Percentiles rank a stretch among this genome's conserved stretches.
These are phyloP conservation scores for Dipodomys spectabilis DNA, from an alignment of 2,113 vertebrate species.

Conservation along the genomic window DNA sequence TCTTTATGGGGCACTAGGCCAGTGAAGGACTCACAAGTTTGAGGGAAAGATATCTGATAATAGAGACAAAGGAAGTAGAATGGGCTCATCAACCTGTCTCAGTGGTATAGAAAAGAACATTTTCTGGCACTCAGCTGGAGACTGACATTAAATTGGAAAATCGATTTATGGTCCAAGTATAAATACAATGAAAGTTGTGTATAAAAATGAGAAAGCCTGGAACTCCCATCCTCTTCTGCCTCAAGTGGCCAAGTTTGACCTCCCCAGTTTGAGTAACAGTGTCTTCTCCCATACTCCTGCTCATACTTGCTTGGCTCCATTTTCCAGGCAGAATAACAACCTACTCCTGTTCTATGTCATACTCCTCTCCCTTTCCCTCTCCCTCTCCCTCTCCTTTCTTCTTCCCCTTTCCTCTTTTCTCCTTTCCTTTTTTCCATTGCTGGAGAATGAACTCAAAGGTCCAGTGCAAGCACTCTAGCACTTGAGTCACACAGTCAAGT, in stretches of 20 bases:
- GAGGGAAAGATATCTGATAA: neutral
- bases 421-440: too few relatives aligned
- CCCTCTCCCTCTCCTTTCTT: too few relatives aligned
- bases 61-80: neutral
- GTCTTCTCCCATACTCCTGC: neutral
- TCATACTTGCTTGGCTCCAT: neutral
- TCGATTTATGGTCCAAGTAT: neutral
- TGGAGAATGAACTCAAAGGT: too few relatives aligned
- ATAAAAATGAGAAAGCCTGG: neutral
- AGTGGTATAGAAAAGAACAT: rapidly evolving
- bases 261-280: neutral
- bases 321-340: neutral
- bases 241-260: neutral
- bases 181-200: neutral
- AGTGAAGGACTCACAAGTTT: neutral
- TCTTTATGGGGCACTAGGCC: neutral
- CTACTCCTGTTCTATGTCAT: neutral
- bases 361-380: too few relatives aligned
- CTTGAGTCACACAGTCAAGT: too few relatives aligned
- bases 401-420: too few relatives aligned
- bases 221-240: neutral
- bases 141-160: neutral
- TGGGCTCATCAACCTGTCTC: neutral
- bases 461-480: too few relatives aligned
- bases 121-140: neutral